A percentile compares a stretch with the other conserved stretches of the same genome.
Conservation (phyloP, 1,140 invertebrate species). For the Chymomyza costata region DNA sequence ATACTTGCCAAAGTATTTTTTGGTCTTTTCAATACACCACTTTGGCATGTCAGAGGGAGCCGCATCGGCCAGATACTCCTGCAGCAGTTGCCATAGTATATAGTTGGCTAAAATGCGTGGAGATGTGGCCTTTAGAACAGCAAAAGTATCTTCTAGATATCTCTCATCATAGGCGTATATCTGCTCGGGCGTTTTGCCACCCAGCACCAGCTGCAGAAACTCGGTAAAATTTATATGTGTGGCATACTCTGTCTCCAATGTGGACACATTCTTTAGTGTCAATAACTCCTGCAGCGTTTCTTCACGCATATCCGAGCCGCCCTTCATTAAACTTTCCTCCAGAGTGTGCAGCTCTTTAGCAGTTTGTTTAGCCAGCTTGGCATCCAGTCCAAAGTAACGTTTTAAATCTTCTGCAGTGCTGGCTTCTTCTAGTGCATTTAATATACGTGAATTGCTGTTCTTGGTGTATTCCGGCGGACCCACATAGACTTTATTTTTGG, state of each 20-base stretch:
- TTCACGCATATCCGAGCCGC: background rate
- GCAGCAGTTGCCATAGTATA: conserved; percentile 46
- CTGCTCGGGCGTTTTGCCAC: conserved; percentile 32
- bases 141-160: conserved; percentile 21
- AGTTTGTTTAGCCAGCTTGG: conserved; percentile 12
- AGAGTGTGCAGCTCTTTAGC: conserved; percentile 24
- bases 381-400: conserved; percentile 21
- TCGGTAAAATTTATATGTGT: conserved; percentile 41
- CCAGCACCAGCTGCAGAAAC: conserved; percentile 38
- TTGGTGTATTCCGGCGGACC: conserved; percentile 15
- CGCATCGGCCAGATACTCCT: conserved; percentile 32
- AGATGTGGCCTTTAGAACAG: conserved; percentile 16
- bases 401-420: conserved; percentile 13
- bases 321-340: conserved; percentile 2
- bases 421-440: conserved; percentile 12
- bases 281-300: conserved; percentile 18
- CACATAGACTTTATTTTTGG: conserved; percentile 40
- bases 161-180: conserved; percentile 31
- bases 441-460: background rate
- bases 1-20: conserved; percentile 48
- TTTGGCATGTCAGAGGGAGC: background rate
- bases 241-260: conserved; percentile 35
- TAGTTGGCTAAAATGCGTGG: conserved; percentile 31
- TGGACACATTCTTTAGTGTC: conserved; percentile 22
- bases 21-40: conserved; percentile 44